phyloP scores from a whole-genome alignment of 2,888 invertebrate genomes.

The Tuta absoluta region DNA sequence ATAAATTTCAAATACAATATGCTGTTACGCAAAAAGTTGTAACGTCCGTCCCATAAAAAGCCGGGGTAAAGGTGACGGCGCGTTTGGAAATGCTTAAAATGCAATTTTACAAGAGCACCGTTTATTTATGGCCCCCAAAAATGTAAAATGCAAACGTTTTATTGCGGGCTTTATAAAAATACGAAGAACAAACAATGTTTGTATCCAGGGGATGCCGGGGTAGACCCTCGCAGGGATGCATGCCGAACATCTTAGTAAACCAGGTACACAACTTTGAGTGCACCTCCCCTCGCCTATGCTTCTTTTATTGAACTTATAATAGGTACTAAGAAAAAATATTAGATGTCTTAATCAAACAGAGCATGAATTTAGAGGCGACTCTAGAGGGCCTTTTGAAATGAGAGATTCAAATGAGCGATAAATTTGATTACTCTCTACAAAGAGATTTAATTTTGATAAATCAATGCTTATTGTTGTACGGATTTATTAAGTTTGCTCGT shows the following conservation, averaged over 20 bases:
- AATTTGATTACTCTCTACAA: slow-evolving; percentile 77
- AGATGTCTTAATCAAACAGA: slow-evolving; percentile 47
- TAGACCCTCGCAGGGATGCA: slow-evolving; percentile 38
- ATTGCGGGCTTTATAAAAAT: slow-evolving; percentile 77
- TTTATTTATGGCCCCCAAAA: slow-evolving; percentile 78
- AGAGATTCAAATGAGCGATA: slow-evolving; percentile 76
- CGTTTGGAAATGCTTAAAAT: slow-evolving; percentile 78
- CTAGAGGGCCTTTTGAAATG: slow-evolving; percentile 64
- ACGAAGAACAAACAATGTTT: slow-evolving; percentile 76
- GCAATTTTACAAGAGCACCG: slow-evolving; percentile 74
- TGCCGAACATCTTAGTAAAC: slow-evolving; percentile 50
- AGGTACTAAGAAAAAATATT: slow-evolving; percentile 36
- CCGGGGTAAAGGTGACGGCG: slow-evolving; percentile 67
- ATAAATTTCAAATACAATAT: slow-evolving; percentile 60
- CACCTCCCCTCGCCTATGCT: slow-evolving; percentile 24
- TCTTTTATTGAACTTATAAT: slow-evolving; percentile 33
- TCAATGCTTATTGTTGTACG: slow-evolving; percentile 71
- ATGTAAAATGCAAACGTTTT: slow-evolving; percentile 80
- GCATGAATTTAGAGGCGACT: slow-evolving; percentile 54
- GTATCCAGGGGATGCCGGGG: slow-evolving; percentile 44
- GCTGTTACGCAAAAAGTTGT: slow-evolving; percentile 59
- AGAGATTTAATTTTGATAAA: slow-evolving; percentile 79
- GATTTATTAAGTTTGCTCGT: slow-evolving; percentile 65
- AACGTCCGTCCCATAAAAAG: slow-evolving; percentile 53
- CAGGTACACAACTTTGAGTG: slow-evolving; percentile 44